Conservation (phyloP, 2,797 vertebrate genomes). For the Myotis findleyi region DNA sequence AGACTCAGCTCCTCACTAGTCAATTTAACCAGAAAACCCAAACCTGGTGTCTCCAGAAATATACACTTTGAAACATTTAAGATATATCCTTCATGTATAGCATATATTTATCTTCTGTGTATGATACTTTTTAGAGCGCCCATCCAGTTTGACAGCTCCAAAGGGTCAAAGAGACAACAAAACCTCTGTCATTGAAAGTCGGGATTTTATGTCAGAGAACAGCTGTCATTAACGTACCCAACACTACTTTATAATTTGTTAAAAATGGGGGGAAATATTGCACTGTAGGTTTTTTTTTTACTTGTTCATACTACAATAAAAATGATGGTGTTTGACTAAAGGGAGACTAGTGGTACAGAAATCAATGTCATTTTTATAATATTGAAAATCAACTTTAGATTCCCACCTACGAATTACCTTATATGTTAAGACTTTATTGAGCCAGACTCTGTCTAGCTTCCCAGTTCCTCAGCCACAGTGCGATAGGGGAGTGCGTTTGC, state of each 20-base stretch:
- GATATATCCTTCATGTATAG: not conserved
- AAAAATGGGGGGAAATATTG: not conserved
- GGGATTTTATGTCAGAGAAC: constrained; percentile 36
- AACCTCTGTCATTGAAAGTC: not conserved
- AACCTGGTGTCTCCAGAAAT: not conserved
- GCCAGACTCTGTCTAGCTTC: not conserved
- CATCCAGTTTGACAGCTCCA: not conserved
- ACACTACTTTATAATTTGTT: not conserved
- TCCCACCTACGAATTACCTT: not conserved
- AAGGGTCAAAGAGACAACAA: not conserved
- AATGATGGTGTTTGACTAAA: not conserved
- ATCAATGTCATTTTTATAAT: not conserved
- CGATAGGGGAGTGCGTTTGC: not conserved
- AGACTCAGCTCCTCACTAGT: not conserved
- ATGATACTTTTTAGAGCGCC: not conserved
- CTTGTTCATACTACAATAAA: not conserved
- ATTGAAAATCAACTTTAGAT: not conserved
- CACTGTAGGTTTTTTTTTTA: not conserved
- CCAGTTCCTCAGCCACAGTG: not conserved
- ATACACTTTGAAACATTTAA: not conserved
- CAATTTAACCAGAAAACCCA: not conserved
- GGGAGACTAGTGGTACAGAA: not conserved
- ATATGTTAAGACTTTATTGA: not conserved
- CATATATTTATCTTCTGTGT: not conserved
- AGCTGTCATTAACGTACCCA: not conserved